phyloP scores from a whole-genome alignment of 2,113 vertebrate species.

The Seriola quinqueradiata region DNA sequence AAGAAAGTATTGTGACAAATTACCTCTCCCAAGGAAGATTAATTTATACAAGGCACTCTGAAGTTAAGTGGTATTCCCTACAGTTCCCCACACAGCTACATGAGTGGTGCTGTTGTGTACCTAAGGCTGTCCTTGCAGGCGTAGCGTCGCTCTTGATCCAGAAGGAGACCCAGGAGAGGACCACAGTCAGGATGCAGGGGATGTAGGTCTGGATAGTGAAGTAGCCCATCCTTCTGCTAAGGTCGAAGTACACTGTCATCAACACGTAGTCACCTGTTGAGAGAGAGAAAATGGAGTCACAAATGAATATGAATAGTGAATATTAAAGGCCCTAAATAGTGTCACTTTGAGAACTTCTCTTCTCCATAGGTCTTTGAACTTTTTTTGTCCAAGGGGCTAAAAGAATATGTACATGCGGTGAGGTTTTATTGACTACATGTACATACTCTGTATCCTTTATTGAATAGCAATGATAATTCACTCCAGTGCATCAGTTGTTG shows the following conservation, averaged over 20 bases:
- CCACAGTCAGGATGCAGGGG: conserved; percentile 96
- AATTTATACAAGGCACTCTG: background rate
- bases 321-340: no score
- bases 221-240: conserved; percentile 97
- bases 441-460: background rate
- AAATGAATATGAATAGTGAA: no score
- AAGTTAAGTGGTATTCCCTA: background rate
- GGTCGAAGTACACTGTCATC: conserved; percentile 97
- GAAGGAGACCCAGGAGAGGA: conserved; percentile 98
- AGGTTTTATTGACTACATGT: no score
- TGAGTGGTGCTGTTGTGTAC: conserved; percentile 69
- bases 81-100: no score
- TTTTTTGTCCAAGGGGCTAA: no score
- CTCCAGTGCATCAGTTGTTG: no score
- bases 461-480: background rate
- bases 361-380: no score
- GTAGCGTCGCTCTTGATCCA: conserved; percentile 99
- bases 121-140: conserved; percentile 94
- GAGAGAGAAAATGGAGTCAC: background rate
- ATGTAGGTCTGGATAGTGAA: conserved; percentile 99
- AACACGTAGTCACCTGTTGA: conserved; percentile 93
- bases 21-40: background rate
- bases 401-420: no score
- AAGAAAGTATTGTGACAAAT: background rate
- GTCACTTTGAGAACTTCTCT: no score